Evolutionary conservation across 2,888 invertebrate genomes (phyloP).

Genomic region (Drosophila recens): DNA sequence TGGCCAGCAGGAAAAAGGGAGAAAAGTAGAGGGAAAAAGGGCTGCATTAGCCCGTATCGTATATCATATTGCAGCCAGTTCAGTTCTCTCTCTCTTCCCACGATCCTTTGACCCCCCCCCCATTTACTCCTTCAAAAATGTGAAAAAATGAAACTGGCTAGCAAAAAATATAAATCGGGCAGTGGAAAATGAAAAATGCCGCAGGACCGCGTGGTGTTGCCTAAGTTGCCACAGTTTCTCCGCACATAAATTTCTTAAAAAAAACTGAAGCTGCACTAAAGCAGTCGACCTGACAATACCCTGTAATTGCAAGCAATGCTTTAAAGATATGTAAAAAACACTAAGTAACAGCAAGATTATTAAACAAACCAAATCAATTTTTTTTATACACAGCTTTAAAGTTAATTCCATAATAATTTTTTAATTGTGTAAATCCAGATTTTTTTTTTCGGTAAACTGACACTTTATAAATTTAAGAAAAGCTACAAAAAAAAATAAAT

Average conservation of each 20-base stretch:
- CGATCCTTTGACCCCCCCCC: not conserved
- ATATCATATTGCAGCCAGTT: conserved; percentile 61
- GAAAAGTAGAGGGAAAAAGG: conserved; percentile 18
- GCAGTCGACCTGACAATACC: not conserved
- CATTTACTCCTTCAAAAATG: too few species aligned
- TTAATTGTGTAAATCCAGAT: too few species aligned
- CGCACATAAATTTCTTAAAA: conserved; percentile 49
- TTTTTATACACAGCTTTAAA: too few species aligned
- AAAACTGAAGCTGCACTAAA: not conserved
- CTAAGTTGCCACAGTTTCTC: conserved; percentile 57
- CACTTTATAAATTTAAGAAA: too few species aligned
- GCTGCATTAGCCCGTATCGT: conserved; percentile 69
- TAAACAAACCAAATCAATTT: too few species aligned
- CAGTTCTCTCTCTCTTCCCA: not conserved
- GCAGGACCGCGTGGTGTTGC: conserved; percentile 28
- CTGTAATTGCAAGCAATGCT: too few species aligned
- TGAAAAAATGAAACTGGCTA: conserved; percentile 5
- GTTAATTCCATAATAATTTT: too few species aligned
- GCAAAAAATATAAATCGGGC: conserved; percentile 8
- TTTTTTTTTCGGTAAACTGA: too few species aligned
- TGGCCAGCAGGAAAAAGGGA: conserved; percentile 7
- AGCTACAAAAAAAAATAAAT: too few species aligned
- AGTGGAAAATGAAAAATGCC: conserved; percentile 52
- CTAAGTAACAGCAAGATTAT: too few species aligned
- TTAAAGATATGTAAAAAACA: too few species aligned